Evolutionary conservation across 1,140 invertebrate genomes (phyloP), one percentile per base, ranked within the genome.

Genomic region (Scaptomyza graminum): DNA sequence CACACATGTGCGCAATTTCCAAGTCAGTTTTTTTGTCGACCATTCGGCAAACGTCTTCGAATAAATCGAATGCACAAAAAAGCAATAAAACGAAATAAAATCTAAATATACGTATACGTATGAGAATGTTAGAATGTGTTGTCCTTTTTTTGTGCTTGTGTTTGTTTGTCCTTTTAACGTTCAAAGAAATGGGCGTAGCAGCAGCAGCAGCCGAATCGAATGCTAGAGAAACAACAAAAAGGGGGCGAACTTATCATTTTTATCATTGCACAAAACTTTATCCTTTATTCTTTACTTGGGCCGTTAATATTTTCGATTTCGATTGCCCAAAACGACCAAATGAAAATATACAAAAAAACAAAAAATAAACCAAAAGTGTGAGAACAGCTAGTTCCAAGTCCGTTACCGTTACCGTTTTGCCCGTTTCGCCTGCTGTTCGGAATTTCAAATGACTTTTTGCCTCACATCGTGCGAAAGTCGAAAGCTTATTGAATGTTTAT

Each of bases 51-150:
- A 83, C 76, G 83, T 76, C 79, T 81, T 73, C 83, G 68, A 88
- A 88, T 88, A 88, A 88, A 88, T 88, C 83, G 83, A 88, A 88
- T 88, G 83, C 83, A 88, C 83, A 88, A 83, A 88, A 88, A 88
- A 83, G 83, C 83, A 88, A 88, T 88, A 88, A 88, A 88, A 88
- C 73, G 84, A 88, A 88, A 88, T 88, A 88, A 88, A 88, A 88
- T 88, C 83, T 88, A 88, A 88, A 88, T 88, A 87, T 87, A 88
- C 79, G 81, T 85, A 67, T 64, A 64, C 57, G 56, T 55, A 52
- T 50, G 34, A 22, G 43, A 15, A 9, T 31, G 37, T 41, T 28
- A 9, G 51, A 62, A 41, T 64, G 77, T 87, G 81, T 85, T 74
- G 72, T 67, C 79, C 71, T 71, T 80, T 83, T 84, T 66, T 62